phyloP scores from a whole-genome alignment of 2,888 invertebrate genomes.

The Halocaridina rubra region DNA sequence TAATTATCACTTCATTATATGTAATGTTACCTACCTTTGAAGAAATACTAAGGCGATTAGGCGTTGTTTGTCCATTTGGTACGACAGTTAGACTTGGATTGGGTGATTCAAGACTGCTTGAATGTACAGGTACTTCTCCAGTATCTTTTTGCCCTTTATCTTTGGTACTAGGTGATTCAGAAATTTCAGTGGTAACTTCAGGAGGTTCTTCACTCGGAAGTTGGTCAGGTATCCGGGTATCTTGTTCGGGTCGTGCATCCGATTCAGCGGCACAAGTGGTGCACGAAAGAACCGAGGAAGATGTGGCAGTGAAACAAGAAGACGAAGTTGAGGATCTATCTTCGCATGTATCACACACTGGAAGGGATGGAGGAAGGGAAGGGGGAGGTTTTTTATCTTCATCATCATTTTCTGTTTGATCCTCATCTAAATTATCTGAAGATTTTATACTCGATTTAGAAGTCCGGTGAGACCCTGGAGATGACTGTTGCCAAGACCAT shows the following conservation, averaged over 20 bases:
- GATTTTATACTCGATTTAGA: constrained; percentile 62
- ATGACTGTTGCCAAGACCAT: constrained; percentile 50
- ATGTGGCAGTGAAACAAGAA: constrained; percentile 44
- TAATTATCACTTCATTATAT: too few relatives aligned
- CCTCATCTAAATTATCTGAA: constrained; percentile 52
- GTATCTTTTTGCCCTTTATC: background rate
- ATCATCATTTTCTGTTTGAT: constrained; percentile 18
- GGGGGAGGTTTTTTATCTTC: constrained; percentile 40
- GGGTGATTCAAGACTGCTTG: background rate
- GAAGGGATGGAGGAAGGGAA: constrained; percentile 55
- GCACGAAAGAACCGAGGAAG: constrained; percentile 52
- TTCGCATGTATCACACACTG: constrained; percentile 57
- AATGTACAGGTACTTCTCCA: background rate
- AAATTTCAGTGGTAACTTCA: background rate
- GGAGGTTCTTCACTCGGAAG: background rate
- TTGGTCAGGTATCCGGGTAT: background rate
- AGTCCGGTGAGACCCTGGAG: constrained; percentile 49
- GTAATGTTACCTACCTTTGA: too few relatives aligned
- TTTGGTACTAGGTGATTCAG: background rate
- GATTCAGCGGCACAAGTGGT: constrained; percentile 57
- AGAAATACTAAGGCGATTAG: background rate
- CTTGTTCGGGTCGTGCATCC: constrained; percentile 30
- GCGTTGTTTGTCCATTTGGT: background rate
- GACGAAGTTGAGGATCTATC: constrained; percentile 57
- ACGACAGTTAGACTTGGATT: background rate